Percentiles rank a stretch among this genome's conserved stretches.
Evolutionary conservation across 1,140 invertebrate genomes (phyloP).

Genomic region (Myzus persicae): DNA sequence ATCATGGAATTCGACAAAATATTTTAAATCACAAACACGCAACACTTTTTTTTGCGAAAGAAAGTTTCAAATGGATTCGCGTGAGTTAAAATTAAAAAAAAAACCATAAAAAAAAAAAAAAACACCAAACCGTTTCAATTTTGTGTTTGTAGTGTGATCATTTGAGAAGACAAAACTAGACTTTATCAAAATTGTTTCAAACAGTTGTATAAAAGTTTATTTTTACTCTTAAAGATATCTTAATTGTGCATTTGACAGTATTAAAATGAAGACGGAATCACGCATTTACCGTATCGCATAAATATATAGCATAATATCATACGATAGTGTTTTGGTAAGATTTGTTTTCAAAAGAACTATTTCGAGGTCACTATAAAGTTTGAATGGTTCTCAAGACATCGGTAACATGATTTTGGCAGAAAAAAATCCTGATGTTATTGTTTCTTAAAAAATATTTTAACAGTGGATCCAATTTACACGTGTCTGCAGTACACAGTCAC

Average conservation of each 20-base stretch:
- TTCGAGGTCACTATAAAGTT: background rate
- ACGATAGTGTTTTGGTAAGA: background rate
- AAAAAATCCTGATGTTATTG: background rate
- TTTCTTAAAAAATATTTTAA: background rate
- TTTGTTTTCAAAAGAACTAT: background rate
- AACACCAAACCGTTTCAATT: background rate
- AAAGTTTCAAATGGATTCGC: background rate
- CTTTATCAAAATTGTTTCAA: too few species aligned
- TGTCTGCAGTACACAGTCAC: background rate
- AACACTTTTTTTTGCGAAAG: background rate
- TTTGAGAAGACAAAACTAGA: too few species aligned
- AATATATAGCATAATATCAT: too few species aligned
- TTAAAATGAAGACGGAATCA: too few species aligned
- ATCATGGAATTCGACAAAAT: background rate
- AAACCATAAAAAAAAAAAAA: background rate
- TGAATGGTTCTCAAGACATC: background rate
- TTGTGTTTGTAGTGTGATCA: too few species aligned
- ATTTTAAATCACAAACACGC: background rate
- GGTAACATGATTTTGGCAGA: background rate
- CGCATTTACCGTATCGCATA: too few species aligned
- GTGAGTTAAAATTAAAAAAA: background rate
- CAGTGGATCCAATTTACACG: background rate
- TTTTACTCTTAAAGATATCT: background rate
- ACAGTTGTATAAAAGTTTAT: background rate
- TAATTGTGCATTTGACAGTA: background rate